Conservation (phyloP, 2,113 vertebrate species). For the Thomomys bottae region DNA sequence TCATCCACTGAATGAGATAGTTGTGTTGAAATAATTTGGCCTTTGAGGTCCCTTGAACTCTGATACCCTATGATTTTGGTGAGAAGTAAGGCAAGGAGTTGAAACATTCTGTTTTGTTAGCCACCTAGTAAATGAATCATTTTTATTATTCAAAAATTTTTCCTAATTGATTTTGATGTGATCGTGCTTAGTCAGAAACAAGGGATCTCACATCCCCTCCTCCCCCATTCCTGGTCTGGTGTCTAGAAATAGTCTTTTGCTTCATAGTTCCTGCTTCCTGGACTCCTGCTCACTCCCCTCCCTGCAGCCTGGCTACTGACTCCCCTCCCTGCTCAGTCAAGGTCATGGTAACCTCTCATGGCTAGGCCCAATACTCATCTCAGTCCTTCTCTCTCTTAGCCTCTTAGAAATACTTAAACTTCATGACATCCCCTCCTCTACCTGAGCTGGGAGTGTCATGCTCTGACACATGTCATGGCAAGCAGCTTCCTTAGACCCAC, state of each 20-base stretch:
- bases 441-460: not conserved
- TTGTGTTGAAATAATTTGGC: not conserved
- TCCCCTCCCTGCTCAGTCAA: not conserved
- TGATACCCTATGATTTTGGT: constrained; percentile 9
- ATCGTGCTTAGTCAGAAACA: constrained; percentile 43
- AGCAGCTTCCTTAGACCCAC: not conserved
- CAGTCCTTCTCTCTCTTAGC: not conserved
- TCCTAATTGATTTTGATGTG: constrained; percentile 62
- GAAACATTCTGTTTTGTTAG: constrained; percentile 33
- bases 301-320: not conserved
- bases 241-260: constrained; percentile 10
- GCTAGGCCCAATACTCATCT: not conserved
- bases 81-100: not conserved
- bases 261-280: not conserved
- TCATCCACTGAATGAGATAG: not conserved
- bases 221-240: not conserved
- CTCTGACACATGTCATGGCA: not conserved
- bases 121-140: constrained; percentile 42
- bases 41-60: not conserved
- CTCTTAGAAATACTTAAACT: not conserved
- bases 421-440: not conserved
- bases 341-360: not conserved
- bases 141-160: constrained; percentile 59
- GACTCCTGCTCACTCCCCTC: not conserved
- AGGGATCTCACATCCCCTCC: not conserved